phyloP scores from a whole-genome alignment of 2,797 vertebrate species.

The Intellagama lesueurii region DNA sequence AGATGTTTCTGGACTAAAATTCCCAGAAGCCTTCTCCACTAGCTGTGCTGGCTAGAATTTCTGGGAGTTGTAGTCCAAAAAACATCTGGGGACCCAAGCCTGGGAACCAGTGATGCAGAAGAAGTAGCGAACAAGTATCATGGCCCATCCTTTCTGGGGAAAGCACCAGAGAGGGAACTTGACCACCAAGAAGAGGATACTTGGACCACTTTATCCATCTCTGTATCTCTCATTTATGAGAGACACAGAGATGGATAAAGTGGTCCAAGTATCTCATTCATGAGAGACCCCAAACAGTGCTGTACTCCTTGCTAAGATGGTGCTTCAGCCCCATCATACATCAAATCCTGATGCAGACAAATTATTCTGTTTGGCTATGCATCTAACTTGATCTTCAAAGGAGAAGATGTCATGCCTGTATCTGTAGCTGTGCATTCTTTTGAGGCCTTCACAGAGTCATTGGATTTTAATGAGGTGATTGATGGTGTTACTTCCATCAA shows the following conservation, averaged over 20 bases:
- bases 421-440: slow-evolving; percentile 47
- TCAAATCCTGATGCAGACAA: slow-evolving; percentile 52
- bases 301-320: slow-evolving; percentile 1
- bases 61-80: too few relatives aligned
- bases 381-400: slow-evolving; percentile 68
- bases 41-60: too few relatives aligned
- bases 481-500: slow-evolving; percentile 48
- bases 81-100: too few relatives aligned
- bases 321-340: slow-evolving; percentile 47
- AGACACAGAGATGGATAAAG: too few relatives aligned
- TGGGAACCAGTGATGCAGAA: too few relatives aligned
- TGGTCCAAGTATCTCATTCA: too few relatives aligned
- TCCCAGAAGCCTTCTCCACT: too few relatives aligned
- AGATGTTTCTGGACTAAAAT: too few relatives aligned
- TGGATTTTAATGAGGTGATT: slow-evolving; percentile 52
- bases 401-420: slow-evolving; percentile 14
- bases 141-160: background rate
- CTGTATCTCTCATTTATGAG: background rate
- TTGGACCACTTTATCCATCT: background rate
- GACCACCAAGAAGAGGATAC: background rate
- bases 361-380: slow-evolving; percentile 68
- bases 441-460: slow-evolving; percentile 52
- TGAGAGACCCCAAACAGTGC: background rate
- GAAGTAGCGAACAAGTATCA: too few relatives aligned
- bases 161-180: background rate